A percentile compares a stretch with the other conserved stretches of the same genome.
Conservation (phyloP, 2,888 invertebrate species). For the Cistogaster globosa region DNA sequence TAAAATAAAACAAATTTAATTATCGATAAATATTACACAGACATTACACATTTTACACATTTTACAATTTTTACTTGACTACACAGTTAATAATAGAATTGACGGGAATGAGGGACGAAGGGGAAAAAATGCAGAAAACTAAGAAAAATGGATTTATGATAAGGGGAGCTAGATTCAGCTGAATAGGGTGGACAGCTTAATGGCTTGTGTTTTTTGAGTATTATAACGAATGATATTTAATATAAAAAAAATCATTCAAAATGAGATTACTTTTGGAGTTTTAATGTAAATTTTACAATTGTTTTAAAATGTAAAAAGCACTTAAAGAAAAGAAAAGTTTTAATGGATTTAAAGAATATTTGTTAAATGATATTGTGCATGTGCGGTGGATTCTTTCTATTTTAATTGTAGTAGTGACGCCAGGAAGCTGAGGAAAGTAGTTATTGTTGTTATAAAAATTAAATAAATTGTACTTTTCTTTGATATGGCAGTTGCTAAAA, state of each 20-base stretch:
- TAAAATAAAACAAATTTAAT: conserved; percentile 30
- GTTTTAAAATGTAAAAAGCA: not conserved
- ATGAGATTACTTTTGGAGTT: conserved; percentile 33
- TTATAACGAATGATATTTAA: conserved; percentile 31
- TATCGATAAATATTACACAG: conserved; percentile 46
- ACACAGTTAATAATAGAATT: not conserved
- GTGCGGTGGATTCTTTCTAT: not conserved
- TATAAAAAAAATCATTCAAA: not conserved
- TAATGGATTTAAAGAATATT: not conserved
- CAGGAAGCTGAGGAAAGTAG: not conserved
- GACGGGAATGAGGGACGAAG: not conserved
- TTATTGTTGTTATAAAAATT: conserved; percentile 38
- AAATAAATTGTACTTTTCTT: conserved; percentile 68
- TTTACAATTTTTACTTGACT: conserved; percentile 39
- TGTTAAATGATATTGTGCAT: not conserved
- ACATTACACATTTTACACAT: conserved; percentile 47
- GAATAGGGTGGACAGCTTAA: not conserved
- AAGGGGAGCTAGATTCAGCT: not conserved
- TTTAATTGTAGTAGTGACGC: not conserved
- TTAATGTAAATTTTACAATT: conserved; percentile 63
- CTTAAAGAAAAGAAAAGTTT: not conserved
- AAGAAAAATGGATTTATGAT: not conserved
- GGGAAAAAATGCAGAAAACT: not conserved
- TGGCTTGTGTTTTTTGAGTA: conserved; percentile 41
- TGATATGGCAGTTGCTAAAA: conserved; percentile 67